phyloP scores from a whole-genome alignment of 2,888 invertebrate species.

The Rhabditophanes sp. region DNA sequence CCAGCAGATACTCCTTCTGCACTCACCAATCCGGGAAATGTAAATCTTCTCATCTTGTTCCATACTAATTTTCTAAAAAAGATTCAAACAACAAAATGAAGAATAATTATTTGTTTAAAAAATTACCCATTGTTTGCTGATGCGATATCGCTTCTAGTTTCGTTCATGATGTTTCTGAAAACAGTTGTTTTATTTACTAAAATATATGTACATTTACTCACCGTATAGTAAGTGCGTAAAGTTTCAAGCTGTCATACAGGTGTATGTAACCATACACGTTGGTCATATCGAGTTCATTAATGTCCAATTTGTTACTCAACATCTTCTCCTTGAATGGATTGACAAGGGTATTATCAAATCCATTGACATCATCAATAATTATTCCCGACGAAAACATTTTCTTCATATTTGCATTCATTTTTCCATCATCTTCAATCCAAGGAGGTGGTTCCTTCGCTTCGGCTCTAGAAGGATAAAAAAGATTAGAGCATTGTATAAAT shows the following conservation, averaged over 20 bases:
- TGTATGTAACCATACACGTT: conserved; percentile 42
- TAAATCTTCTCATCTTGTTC: conserved; percentile 36
- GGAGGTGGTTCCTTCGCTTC: conserved; percentile 25
- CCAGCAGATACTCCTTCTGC: conserved; percentile 31
- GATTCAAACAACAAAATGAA: neutral
- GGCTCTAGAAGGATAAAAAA: too few relatives aligned
- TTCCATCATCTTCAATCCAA: conserved; percentile 34
- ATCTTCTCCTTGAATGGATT: conserved; percentile 10
- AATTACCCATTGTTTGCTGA: too few relatives aligned
- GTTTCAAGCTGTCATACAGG: conserved; percentile 34
- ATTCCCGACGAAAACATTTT: conserved; percentile 1
- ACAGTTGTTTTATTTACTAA: too few relatives aligned
- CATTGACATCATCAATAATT: conserved; percentile 20
- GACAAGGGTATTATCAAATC: conserved; percentile 19
- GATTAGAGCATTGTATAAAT: too few relatives aligned
- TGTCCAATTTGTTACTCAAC: conserved; percentile 26
- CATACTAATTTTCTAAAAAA: conserved; percentile 26
- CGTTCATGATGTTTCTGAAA: too few relatives aligned
- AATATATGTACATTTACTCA: too few relatives aligned
- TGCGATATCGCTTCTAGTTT: too few relatives aligned
- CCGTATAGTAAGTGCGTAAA: conserved; percentile 35
- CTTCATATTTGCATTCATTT: conserved; percentile 9
- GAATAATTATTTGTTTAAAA: too few relatives aligned
- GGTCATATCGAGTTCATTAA: conserved; percentile 34
- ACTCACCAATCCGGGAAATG: conserved; percentile 31